phyloP scores from a whole-genome alignment of 1,140 invertebrate genomes.

The Plutomurus gul region DNA sequence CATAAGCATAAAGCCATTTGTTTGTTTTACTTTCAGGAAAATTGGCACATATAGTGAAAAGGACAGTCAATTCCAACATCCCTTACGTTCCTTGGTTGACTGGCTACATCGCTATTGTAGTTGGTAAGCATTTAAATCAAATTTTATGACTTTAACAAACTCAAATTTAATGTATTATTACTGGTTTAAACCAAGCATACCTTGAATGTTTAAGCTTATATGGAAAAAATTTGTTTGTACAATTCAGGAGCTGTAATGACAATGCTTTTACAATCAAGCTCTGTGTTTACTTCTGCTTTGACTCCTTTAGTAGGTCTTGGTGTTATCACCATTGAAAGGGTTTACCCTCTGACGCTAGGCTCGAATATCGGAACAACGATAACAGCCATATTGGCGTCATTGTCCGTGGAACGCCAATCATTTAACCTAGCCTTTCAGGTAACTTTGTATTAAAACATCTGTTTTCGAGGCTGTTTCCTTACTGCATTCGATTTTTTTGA shows the following conservation, averaged over 20 bases:
- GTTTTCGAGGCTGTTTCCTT: not conserved
- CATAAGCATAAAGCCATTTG: no score
- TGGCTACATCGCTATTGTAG: constrained; percentile 64
- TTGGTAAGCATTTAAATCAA: no score
- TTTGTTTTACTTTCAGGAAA: constrained; percentile 60
- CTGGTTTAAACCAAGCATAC: no score
- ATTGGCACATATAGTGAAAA: constrained; percentile 62
- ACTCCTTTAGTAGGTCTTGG: constrained; percentile 69
- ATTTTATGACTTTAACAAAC: no score
- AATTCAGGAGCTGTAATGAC: constrained; percentile 65
- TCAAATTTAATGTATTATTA: no score
- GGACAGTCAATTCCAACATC: constrained; percentile 63
- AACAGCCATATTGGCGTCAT: constrained; percentile 63
- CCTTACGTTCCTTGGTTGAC: constrained; percentile 59
- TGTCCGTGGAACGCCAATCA: constrained; percentile 58
- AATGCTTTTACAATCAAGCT: constrained; percentile 67
- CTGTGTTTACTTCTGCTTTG: constrained; percentile 69
- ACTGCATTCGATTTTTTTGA: not conserved
- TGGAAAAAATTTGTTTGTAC: no score
- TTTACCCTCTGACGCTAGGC: constrained; percentile 64
- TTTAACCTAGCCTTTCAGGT: constrained; percentile 61
- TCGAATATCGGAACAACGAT: constrained; percentile 69
- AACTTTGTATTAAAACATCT: not conserved
- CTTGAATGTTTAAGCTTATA: no score
- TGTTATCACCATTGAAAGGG: constrained; percentile 64